phyloP scores from a whole-genome alignment of 2,888 invertebrate genomes.

The Callinectes sapidus region DNA sequence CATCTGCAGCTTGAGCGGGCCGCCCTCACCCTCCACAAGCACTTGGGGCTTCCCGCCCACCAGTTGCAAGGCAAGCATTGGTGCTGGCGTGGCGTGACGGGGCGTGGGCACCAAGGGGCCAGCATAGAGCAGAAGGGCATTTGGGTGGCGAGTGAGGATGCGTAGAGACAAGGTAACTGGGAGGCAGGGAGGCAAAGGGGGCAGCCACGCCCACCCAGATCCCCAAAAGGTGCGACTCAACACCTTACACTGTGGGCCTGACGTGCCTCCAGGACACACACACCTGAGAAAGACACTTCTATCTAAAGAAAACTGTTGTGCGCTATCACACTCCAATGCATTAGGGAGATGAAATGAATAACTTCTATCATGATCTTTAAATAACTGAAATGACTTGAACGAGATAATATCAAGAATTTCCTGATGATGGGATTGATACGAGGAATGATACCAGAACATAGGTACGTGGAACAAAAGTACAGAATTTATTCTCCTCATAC shows the following conservation, averaged over 20 bases:
- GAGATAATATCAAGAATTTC: too few species aligned
- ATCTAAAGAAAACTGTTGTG: background rate
- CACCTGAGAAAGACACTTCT: slow-evolving; percentile 18
- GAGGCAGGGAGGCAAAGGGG: slow-evolving; percentile 60
- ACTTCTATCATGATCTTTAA: too few species aligned
- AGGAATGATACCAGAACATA: background rate
- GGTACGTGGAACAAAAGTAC: background rate
- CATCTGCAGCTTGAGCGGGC: slow-evolving; percentile 32
- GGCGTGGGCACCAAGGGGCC: slow-evolving; percentile 53
- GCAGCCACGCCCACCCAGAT: slow-evolving; percentile 65
- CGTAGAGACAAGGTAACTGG: slow-evolving; percentile 62
- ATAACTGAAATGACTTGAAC: too few species aligned
- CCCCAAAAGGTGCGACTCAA: slow-evolving; percentile 61
- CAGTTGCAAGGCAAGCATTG: slow-evolving; percentile 53
- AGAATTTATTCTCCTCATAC: background rate
- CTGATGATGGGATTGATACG: too few species aligned
- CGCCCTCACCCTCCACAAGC: slow-evolving; percentile 45
- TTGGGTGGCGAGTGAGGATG: slow-evolving; percentile 52
- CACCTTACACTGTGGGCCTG: slow-evolving; percentile 60
- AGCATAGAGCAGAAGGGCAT: slow-evolving; percentile 59
- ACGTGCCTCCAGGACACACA: slow-evolving; percentile 57
- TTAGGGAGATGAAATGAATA: background rate
- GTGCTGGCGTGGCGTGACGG: background rate
- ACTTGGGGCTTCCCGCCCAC: slow-evolving; percentile 49
- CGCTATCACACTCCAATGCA: background rate